Evolutionary conservation across 2,888 invertebrate genomes (phyloP).

Genomic region (Fissipunctia ypsillon): DNA sequence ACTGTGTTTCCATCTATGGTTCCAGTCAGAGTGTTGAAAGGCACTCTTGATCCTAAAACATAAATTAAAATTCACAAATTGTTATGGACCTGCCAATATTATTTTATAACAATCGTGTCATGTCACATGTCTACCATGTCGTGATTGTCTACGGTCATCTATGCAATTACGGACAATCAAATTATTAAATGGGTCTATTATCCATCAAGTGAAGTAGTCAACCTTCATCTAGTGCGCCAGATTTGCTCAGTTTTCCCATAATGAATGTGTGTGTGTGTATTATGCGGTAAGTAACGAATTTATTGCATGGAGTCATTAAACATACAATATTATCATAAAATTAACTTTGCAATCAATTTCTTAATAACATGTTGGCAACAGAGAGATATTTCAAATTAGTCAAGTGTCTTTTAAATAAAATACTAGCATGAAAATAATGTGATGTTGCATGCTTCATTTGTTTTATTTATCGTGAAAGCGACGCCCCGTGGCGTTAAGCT

Average conservation of each 20-base stretch:
- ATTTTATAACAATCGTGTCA: conserved; percentile 47
- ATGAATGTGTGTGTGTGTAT: conserved; percentile 29
- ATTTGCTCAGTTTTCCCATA: conserved; percentile 54
- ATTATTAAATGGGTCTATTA: conserved; percentile 53
- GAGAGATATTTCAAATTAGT: conserved; percentile 21
- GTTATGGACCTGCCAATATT: conserved; percentile 35
- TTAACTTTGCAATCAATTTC: conserved; percentile 44
- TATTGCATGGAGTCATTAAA: conserved; percentile 28
- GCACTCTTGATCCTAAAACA: conserved; percentile 93
- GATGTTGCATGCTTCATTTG: conserved; percentile 23
- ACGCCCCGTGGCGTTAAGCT: conserved; percentile 30
- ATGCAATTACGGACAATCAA: conserved; percentile 55
- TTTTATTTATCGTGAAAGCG: conserved; percentile 48
- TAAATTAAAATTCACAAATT: conserved; percentile 28
- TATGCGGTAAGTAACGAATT: conserved; percentile 34
- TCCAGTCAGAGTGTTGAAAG: conserved; percentile 96
- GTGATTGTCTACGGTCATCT: conserved; percentile 44
- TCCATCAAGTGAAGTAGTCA: conserved; percentile 60
- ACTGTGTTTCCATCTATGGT: conserved; percentile 97
- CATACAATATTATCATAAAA: conserved; percentile 49
- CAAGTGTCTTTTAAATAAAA: conserved; percentile 4
- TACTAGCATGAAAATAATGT: background rate
- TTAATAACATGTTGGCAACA: conserved; percentile 36
- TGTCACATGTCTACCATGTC: conserved; percentile 51
- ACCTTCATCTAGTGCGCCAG: conserved; percentile 57